Conservation (phyloP, 2,888 invertebrate genomes). For the Cataglyphis cursor region DNA sequence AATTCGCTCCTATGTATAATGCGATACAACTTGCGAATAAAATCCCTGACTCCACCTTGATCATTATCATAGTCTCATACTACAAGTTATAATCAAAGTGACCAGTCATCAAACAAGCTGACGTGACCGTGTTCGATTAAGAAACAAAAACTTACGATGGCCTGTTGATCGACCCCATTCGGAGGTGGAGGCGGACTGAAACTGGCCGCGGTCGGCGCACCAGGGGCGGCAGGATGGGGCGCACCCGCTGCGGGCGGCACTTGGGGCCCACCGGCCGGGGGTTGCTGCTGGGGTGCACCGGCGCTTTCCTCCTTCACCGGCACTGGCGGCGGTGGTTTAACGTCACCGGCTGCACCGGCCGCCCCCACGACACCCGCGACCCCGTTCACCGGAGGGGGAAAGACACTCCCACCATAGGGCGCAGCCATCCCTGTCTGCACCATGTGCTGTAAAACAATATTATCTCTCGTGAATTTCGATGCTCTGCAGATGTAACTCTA, state of each 20-base stretch:
- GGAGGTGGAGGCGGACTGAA: slow-evolving; percentile 88
- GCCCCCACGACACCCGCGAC: slow-evolving; percentile 87
- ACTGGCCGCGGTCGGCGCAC: slow-evolving; percentile 86
- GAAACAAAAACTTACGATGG: slow-evolving; percentile 80
- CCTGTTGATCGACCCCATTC: slow-evolving; percentile 87
- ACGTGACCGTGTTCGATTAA: slow-evolving; percentile 26
- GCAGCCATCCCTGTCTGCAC: slow-evolving; percentile 96
- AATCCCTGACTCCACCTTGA: not conserved
- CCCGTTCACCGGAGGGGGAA: slow-evolving; percentile 89
- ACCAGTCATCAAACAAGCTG: slow-evolving; percentile 26
- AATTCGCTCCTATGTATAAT: not conserved
- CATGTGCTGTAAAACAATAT: slow-evolving; percentile 92
- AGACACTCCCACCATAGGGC: slow-evolving; percentile 89
- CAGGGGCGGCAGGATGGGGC: slow-evolving; percentile 82
- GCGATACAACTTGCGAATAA: not conserved
- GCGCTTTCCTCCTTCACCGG: slow-evolving; percentile 85
- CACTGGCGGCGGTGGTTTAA: slow-evolving; percentile 86
- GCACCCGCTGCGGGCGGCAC: slow-evolving; percentile 82
- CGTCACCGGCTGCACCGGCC: slow-evolving; percentile 87
- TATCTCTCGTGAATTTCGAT: not conserved
- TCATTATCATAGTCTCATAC: not conserved
- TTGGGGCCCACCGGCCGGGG: slow-evolving; percentile 85
- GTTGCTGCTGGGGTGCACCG: slow-evolving; percentile 81
- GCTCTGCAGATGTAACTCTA: not conserved
- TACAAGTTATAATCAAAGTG: slow-evolving; percentile 9